These are phyloP conservation scores for Sardina pilchardus DNA, from an alignment of 2,113 vertebrate genomes.

Conservation along the genomic window DNA sequence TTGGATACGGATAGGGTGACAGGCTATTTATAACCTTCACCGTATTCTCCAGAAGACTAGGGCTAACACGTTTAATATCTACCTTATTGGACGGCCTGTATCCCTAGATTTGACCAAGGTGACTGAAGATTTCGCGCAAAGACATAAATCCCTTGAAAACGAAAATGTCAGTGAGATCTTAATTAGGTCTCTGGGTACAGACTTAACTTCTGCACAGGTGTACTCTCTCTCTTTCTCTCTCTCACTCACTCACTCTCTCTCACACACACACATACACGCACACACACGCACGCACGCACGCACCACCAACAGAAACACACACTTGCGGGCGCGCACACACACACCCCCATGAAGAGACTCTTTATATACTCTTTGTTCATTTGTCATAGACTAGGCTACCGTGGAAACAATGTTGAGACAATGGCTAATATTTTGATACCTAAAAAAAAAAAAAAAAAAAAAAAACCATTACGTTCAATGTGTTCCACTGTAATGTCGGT, in stretches of 20 bases:
- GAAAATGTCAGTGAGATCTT: conserved; percentile 51
- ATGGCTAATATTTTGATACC: too few relatives aligned
- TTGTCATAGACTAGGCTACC: too few relatives aligned
- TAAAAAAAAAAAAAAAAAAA: too few relatives aligned
- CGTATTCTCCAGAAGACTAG: neutral
- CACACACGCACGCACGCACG: too few relatives aligned
- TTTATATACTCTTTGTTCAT: too few relatives aligned
- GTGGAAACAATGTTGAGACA: neutral
- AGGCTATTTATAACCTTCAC: neutral
- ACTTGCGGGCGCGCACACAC: too few relatives aligned
- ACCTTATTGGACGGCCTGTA: neutral
- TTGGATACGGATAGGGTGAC: neutral
- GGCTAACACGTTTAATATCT: neutral
- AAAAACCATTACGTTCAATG: neutral
- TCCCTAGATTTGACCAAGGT: neutral
- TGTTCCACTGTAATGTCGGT: neutral
- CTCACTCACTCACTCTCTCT: neutral
- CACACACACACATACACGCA: neutral
- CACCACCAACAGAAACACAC: too few relatives aligned
- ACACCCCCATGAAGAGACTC: too few relatives aligned
- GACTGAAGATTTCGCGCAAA: neutral
- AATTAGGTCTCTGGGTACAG: neutral
- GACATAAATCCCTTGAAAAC: neutral
- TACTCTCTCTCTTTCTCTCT: neutral
- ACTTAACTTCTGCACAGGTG: conserved; percentile 1